Conservation (phyloP, 2,888 invertebrate genomes). For the Leptinotarsa tumamoca region DNA sequence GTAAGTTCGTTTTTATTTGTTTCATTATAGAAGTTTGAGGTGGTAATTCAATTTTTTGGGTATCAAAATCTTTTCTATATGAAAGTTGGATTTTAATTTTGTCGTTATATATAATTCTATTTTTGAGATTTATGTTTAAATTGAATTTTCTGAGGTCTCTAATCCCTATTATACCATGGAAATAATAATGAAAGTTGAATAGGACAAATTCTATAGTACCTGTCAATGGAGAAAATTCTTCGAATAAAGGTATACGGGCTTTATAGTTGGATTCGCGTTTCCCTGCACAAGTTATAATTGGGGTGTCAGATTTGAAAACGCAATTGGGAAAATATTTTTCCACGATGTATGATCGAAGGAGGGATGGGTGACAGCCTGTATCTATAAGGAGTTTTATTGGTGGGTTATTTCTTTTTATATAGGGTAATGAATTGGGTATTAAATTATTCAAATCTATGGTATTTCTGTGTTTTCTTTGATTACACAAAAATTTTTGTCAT, state of each 20-base stretch:
- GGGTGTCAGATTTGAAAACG: conserved; percentile 23
- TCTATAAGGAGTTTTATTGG: conserved; percentile 31
- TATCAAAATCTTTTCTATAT: conserved; percentile 12
- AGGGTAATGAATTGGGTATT: neutral
- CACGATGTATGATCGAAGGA: conserved; percentile 26
- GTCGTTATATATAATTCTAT: conserved; percentile 1
- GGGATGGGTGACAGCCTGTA: neutral
- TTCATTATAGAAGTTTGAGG: neutral
- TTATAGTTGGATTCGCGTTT: conserved; percentile 10
- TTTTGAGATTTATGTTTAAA: conserved; percentile 7
- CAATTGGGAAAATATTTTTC: conserved; percentile 31
- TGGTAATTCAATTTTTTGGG: neutral
- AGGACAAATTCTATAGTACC: conserved; percentile 27
- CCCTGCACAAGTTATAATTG: conserved; percentile 5
- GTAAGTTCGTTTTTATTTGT: conserved; percentile 1
- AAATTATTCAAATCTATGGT: too few relatives aligned
- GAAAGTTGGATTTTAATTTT: conserved; percentile 7
- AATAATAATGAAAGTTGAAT: conserved; percentile 20
- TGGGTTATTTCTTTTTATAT: conserved; percentile 21
- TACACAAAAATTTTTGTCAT: neutral
- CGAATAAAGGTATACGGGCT: conserved; percentile 16
- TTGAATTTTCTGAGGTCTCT: conserved; percentile 26
- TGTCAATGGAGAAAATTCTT: neutral
- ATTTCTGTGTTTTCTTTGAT: too few relatives aligned
- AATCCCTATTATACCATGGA: too few relatives aligned